Conservation (phyloP, 92 coral and sea anemone species). For the Actinostola sp. region DNA sequence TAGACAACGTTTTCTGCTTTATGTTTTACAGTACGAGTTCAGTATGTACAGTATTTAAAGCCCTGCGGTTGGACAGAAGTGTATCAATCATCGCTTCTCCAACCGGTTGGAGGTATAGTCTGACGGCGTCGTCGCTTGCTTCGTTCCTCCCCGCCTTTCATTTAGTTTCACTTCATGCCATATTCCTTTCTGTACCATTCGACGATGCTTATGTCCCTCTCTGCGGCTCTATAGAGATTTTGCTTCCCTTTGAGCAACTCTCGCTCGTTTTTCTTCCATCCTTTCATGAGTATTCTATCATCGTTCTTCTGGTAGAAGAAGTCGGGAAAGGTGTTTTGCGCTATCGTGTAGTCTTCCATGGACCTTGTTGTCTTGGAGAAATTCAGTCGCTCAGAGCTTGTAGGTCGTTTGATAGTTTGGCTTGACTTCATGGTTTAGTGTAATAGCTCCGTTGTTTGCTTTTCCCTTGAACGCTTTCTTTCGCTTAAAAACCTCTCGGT, state of each 20-base stretch:
- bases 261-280: constrained; percentile 29
- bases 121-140: too few relatives aligned
- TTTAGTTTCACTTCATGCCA: constrained; percentile 17
- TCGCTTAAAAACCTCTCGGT: not conserved
- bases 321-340: constrained; percentile 32
- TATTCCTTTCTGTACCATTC: constrained; percentile 43
- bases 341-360: constrained; percentile 30
- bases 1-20: too few relatives aligned
- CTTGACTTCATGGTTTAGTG: constrained; percentile 11
- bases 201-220: constrained; percentile 22
- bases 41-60: too few relatives aligned
- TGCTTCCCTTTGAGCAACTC: constrained; percentile 6
- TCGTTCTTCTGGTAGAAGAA: constrained; percentile 38
- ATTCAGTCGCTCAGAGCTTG: constrained; percentile 35
- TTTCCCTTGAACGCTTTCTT: constrained; percentile 15
- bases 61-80: too few relatives aligned
- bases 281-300: constrained; percentile 17
- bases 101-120: too few relatives aligned
- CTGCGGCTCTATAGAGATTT: constrained; percentile 8
- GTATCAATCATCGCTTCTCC: too few relatives aligned
- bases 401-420: constrained; percentile 25
- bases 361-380: constrained; percentile 19
- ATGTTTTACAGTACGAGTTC: too few relatives aligned
- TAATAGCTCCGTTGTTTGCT: not conserved
- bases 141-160: not conserved